Evolutionary conservation across 2,797 vertebrate species (phyloP), one percentile per base, ranked within the genome.

Genomic region (Nasua narica): DNA sequence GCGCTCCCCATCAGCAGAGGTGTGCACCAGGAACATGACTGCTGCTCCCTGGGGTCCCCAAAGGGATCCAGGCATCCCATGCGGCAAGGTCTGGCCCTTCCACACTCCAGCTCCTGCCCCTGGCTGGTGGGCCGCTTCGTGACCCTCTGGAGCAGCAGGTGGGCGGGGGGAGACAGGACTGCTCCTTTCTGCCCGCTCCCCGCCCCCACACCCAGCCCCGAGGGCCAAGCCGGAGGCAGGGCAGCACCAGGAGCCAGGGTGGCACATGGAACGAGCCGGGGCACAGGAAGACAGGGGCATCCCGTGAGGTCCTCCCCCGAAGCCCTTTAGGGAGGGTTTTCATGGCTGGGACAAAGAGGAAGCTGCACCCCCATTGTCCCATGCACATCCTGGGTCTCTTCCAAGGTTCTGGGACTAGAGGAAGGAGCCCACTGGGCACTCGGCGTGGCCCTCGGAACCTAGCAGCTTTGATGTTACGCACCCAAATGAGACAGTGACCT

Each of bases 401-500:
- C 35, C 67, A 29, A 43, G 74, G 14, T 14, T 16, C 37, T 10
- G n/a, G 78, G 25, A 46, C 18, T 2, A 1, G 35, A 56, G 52
- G 76, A 77, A 52, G 43, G 32, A 6, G 27, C 32, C 21, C 46
- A 16, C 25, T 1, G 16, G 35, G 67, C 16, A n/a, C 15, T 32
- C 12, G 0, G 13, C 0, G 0, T 12, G 46, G 27, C 54, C 54
- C 77, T 10, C 5, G 13, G 69, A 65, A 29, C 9, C 69, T 8
- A 35, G 54, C 29, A 15, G 15, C 19, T 60, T n/a, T 15, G 1
- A n/a, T 3, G 46, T 16, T 35, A 2, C 18, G 32, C 29, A 16
- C 48, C n/a, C 70, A 69, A 35, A 48, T 7, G 14, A 37, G 14
- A 16, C 25, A 29, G 5, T 6, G 25, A 21, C 23, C 11, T 7